phyloP scores from a whole-genome alignment of 2,797 vertebrate species.

The Oreonectes daqikongensis region DNA sequence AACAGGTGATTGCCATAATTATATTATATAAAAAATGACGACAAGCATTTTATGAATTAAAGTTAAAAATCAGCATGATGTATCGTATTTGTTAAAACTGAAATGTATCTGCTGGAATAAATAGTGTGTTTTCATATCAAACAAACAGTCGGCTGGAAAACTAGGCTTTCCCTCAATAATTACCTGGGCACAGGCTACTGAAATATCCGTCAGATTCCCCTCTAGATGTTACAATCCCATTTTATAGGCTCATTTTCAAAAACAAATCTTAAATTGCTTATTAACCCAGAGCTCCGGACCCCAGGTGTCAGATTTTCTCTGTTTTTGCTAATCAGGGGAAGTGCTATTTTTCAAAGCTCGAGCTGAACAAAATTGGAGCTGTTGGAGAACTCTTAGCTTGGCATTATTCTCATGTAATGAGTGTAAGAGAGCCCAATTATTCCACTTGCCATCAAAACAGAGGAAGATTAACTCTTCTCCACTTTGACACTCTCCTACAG shows the following conservation, averaged over 20 bases:
- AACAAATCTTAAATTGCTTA: constrained; percentile 64
- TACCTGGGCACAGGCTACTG: constrained; percentile 62
- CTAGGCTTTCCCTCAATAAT: constrained; percentile 59
- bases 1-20: no score
- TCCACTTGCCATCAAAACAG: constrained; percentile 78
- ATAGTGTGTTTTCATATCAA: constrained; percentile 34
- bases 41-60: constrained; percentile 58
- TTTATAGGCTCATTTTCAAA: constrained; percentile 71
- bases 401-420: constrained; percentile 77
- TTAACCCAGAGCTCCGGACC: constrained; percentile 70
- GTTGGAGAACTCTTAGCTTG: constrained; percentile 73
- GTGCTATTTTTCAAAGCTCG: constrained; percentile 72
- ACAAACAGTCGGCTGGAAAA: constrained; percentile 11
- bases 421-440: constrained; percentile 81
- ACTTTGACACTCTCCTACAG: constrained; percentile 72
- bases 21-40: constrained; percentile 66
- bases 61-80: constrained; percentile 56
- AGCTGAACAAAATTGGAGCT: constrained; percentile 74
- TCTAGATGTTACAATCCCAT: constrained; percentile 62
- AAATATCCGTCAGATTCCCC: constrained; percentile 59
- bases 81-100: constrained; percentile 1
- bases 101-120: neutral
- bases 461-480: constrained; percentile 73
- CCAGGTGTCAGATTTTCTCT: constrained; percentile 56
- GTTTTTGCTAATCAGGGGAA: constrained; percentile 65